These are phyloP conservation scores for Chironex yamaguchii DNA, from an alignment of 30 jellyfish, hydroid and myxozoan genomes.

Conservation along the genomic window DNA sequence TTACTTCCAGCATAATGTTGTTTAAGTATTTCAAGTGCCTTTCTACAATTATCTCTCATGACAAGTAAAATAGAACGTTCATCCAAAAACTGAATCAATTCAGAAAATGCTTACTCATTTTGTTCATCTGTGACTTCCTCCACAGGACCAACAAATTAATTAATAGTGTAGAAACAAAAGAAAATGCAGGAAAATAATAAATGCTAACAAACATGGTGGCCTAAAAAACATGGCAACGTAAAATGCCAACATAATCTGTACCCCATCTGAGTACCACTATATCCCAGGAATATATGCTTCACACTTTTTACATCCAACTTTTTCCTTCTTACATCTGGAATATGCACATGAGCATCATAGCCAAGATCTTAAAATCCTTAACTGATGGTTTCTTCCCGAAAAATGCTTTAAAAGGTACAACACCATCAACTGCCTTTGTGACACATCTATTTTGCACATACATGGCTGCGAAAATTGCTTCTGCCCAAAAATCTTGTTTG, in stretches of 20 bases:
- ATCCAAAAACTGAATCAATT: constrained; percentile 45
- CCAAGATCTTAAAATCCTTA: background rate
- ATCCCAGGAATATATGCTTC: background rate
- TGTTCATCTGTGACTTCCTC: constrained; percentile 18
- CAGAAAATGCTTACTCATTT: constrained; percentile 26
- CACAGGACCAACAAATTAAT: too few relatives aligned
- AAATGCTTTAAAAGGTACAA: background rate
- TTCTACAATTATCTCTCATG: constrained; percentile 48
- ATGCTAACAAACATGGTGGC: too few relatives aligned
- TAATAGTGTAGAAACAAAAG: too few relatives aligned
- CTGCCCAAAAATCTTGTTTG: background rate
- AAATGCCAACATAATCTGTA: too few relatives aligned
- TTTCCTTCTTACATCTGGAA: background rate
- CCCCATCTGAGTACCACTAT: background rate
- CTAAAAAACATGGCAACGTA: too few relatives aligned
- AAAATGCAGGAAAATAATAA: too few relatives aligned
- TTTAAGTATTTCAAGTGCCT: constrained; percentile 35
- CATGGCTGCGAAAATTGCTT: background rate
- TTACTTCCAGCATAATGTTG: constrained; percentile 38
- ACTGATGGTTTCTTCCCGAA: background rate
- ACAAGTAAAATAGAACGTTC: constrained; percentile 45
- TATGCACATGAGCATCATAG: background rate
- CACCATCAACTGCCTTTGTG: background rate
- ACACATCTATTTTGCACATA: background rate
- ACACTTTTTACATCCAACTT: background rate